Percentiles rank a stretch among this genome's conserved stretches.
These are phyloP conservation scores for Brienomyrus brachyistius DNA, from an alignment of 2,113 vertebrate genomes.

Conservation along the genomic window DNA sequence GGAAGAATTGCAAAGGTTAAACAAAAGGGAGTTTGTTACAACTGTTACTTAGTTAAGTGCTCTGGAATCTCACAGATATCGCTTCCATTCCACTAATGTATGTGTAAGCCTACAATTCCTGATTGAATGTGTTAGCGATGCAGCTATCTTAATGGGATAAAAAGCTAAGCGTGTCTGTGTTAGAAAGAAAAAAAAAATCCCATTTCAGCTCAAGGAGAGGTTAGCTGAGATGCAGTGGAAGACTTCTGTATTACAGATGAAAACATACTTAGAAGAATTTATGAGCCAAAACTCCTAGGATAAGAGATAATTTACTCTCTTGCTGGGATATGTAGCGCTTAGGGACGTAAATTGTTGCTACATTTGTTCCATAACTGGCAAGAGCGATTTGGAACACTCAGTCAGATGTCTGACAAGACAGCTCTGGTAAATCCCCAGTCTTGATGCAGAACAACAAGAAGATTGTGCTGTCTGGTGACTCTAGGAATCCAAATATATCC, in stretches of 20 bases:
- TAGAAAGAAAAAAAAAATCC: neutral
- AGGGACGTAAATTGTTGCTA: neutral
- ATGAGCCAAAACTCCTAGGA: neutral
- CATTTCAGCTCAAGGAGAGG: neutral
- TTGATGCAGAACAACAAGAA: neutral
- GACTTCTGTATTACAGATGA: neutral
- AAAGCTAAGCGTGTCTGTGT: neutral
- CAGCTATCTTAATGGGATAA: neutral
- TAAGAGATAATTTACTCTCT: neutral
- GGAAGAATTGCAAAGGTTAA: neutral
- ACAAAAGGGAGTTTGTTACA: neutral
- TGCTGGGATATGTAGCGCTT: neutral
- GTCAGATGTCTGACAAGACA: neutral
- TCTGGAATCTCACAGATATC: neutral
- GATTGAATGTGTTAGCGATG: neutral
- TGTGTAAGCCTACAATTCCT: neutral
- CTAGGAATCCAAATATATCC: neutral
- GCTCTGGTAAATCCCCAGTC: constrained; percentile 1
- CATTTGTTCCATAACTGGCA: constrained; percentile 1
- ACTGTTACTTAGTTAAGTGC: neutral
- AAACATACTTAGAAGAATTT: neutral
- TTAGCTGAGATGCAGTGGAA: neutral
- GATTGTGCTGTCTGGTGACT: neutral
- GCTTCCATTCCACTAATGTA: neutral
- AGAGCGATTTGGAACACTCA: neutral